These are phyloP conservation scores for Antechinus stuartii DNA, from an alignment of 2,113 vertebrate genomes.

Conservation along the genomic window DNA sequence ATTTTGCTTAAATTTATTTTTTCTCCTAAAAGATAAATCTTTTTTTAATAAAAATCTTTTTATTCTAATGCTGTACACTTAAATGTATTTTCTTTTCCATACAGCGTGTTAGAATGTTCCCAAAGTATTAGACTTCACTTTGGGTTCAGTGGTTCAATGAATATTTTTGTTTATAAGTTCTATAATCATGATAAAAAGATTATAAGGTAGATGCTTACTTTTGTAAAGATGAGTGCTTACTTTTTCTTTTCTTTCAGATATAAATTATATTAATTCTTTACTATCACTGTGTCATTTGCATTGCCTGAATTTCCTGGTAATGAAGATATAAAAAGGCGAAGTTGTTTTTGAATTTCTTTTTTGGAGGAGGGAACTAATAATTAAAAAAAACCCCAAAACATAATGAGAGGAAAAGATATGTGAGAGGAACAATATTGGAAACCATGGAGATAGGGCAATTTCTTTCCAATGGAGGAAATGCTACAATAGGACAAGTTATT, in stretches of 20 bases:
- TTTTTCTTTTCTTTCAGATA: conserved; percentile 18
- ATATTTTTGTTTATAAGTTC: conserved; percentile 12
- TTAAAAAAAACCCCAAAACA: not conserved
- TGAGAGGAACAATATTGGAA: not conserved
- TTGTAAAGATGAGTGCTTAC: conserved; percentile 33
- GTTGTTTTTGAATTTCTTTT: not conserved
- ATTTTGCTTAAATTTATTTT: conserved; percentile 18
- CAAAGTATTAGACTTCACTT: conserved; percentile 32
- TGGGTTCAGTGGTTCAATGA: not conserved
- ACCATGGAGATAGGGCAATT: not conserved
- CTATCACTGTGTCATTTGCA: not conserved
- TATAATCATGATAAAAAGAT: not conserved
- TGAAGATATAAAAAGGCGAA: not conserved
- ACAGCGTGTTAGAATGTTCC: conserved; percentile 37
- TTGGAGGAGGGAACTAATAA: not conserved
- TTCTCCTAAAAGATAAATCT: conserved; percentile 3
- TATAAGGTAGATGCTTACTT: conserved; percentile 38
- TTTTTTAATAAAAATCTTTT: conserved; percentile 47
- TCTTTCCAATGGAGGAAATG: not conserved
- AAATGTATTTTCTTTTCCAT: conserved; percentile 18
- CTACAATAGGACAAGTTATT: not conserved
- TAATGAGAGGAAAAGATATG: not conserved
- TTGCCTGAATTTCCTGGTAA: conserved; percentile 8
- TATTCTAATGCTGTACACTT: not conserved
- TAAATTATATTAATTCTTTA: conserved; percentile 22